Evolutionary conservation across 2,888 invertebrate genomes (phyloP).

Genomic region (Drosophila flavopinicola): DNA sequence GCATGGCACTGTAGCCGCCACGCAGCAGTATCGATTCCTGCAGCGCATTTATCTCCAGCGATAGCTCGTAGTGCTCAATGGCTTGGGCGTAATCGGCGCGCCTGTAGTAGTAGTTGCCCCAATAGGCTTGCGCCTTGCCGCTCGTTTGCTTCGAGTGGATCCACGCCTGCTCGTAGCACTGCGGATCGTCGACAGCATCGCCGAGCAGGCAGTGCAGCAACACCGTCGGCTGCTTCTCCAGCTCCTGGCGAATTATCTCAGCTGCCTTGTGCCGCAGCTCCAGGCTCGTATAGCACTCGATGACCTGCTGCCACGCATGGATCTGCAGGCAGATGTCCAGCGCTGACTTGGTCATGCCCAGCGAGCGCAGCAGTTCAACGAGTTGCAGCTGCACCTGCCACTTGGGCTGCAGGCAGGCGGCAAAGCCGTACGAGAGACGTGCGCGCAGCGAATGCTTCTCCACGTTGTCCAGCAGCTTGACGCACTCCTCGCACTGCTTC

Average conservation of each 20-base stretch:
- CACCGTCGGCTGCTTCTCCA: slow-evolving; percentile 91
- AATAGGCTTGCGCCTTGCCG: slow-evolving; percentile 93
- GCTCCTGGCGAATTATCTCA: slow-evolving; percentile 92
- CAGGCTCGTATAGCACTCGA: slow-evolving; percentile 94
- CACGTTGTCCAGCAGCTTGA: slow-evolving; percentile 85
- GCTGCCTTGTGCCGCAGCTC: slow-evolving; percentile 96
- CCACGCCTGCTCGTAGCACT: slow-evolving; percentile 96
- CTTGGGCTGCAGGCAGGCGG: slow-evolving; percentile 88
- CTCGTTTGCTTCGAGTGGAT: slow-evolving; percentile 92
- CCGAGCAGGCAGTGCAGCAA: slow-evolving; percentile 96
- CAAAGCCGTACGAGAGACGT: slow-evolving; percentile 88
- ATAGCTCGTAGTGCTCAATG: slow-evolving; percentile 92
- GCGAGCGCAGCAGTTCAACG: slow-evolving; percentile 90
- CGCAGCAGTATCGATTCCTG: slow-evolving; percentile 95
- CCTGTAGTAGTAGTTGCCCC: slow-evolving; percentile 92
- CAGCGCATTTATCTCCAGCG: slow-evolving; percentile 93
- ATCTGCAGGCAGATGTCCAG: slow-evolving; percentile 91
- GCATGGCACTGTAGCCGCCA: slow-evolving; percentile 93
- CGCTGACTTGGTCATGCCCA: slow-evolving; percentile 94
- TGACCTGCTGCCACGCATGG: slow-evolving; percentile 96
- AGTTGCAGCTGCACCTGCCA: slow-evolving; percentile 92
- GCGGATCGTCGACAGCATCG: slow-evolving; percentile 91
- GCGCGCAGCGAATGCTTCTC: slow-evolving; percentile 54
- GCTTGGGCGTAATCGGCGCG: slow-evolving; percentile 91
- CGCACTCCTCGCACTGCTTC: slow-evolving; percentile 92